A percentile compares a stretch with the other conserved stretches of the same genome.
phyloP scores from a whole-genome alignment of 1,140 invertebrate species.

The Anoplolepis gracilipes region DNA sequence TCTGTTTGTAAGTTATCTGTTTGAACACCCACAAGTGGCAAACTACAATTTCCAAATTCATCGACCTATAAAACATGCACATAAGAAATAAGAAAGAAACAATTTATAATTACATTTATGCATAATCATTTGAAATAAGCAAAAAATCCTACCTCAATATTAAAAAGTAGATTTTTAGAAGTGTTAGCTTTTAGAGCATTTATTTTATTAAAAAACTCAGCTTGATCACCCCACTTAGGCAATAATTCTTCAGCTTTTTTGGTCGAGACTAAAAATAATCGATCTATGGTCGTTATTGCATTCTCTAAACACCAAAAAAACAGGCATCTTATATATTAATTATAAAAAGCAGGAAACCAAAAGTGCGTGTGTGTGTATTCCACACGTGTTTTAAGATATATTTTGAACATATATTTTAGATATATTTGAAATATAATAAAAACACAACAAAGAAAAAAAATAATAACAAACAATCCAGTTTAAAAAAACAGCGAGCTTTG shows the following conservation, averaged over 20 bases:
- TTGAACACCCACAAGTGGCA: background rate
- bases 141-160: background rate
- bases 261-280: background rate
- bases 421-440: no score
- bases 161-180: background rate
- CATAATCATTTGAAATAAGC: background rate
- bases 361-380: no score
- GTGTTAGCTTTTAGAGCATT: background rate
- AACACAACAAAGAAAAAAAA: no score
- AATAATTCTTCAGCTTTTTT: conserved; percentile 1
- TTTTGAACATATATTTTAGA: no score
- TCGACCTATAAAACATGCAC: background rate
- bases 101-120: no score
- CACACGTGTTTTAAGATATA: no score
- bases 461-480: no score
- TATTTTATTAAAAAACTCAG: background rate
- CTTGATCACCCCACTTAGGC: background rate
- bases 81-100: conserved; percentile 2
- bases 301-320: background rate
- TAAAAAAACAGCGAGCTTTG: no score
- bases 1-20: no score
- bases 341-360: no score
- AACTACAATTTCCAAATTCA: background rate
- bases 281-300: background rate
- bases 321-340: background rate